Percentiles rank a stretch among this genome's conserved stretches.
Evolutionary conservation across 2,113 vertebrate species (phyloP).

Genomic region (Chiloscyllium plagiosum): DNA sequence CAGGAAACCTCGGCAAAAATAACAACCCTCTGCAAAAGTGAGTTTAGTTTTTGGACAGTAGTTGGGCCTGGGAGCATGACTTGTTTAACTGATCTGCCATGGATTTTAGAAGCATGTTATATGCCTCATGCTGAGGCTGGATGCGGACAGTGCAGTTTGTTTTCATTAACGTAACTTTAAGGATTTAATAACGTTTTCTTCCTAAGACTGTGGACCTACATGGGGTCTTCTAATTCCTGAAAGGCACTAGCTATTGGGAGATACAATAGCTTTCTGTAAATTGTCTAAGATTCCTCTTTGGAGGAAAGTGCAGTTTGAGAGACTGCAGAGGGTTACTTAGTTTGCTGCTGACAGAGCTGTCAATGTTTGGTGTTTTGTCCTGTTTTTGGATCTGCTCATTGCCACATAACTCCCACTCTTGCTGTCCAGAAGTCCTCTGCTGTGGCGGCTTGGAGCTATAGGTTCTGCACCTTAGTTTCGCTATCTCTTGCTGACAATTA

Average conservation of each 20-base stretch:
- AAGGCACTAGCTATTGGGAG: neutral
- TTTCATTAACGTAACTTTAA: neutral
- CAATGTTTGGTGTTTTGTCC: neutral
- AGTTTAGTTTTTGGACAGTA: neutral
- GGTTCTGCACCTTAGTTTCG: neutral
- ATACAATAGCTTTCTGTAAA: neutral
- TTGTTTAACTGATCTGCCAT: neutral
- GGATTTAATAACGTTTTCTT: neutral
- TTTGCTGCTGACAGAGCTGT: neutral
- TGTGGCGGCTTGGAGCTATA: neutral
- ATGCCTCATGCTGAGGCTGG: neutral
- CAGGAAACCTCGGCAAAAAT: constrained; percentile 32
- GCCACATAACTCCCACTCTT: neutral
- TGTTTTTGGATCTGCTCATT: neutral
- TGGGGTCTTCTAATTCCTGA: neutral
- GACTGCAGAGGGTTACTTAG: neutral
- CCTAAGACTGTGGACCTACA: neutral
- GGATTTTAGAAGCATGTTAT: neutral
- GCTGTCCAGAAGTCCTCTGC: neutral
- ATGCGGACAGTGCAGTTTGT: neutral
- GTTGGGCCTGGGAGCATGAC: neutral
- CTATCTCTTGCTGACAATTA: neutral
- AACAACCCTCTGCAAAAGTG: neutral
- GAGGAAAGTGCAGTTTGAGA: neutral
- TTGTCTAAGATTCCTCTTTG: neutral